Base-by-base conservation (phyloP, 1,140 invertebrate species). In the Drusus annulatus region DNA sequence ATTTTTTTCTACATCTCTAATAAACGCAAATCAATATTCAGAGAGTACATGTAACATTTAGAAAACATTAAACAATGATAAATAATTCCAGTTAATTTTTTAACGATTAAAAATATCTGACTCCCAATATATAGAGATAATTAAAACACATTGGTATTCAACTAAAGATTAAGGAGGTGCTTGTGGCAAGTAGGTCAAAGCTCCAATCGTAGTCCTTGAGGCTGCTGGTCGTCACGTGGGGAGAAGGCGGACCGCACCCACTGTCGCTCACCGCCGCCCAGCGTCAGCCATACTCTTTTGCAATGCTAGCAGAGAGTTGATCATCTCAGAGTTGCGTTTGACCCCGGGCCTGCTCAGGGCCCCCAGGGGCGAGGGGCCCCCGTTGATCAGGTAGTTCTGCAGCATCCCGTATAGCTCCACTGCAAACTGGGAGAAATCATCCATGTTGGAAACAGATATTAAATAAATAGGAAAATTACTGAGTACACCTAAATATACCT, bases 241-340 rank as follows among this genome's bases (percentile, higher is more conserved):
- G 17, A 1, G 17, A 19, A 19, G 3, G 54, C n/a, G 10, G 4
- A 56, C 4, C 0, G 54, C n/a, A 56, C 25, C 25, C 25, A 2
- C 2, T 2, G 25, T 5, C 8, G 56, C 6, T 60, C 15, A 60
- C 56, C 56, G 56, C 3, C 91, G 91, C 69, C 94, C 94, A n/a
- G 92, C 93, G 79, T 93, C 93, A 80, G 93, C 92, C 90, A 94
- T 92, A 77, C 92, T 93, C 36, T 45, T 45, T 2, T 45, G 94
- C 45, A 94, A 84, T 21, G 93, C 92, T 0, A 95, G 85, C 1
- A 95, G 86, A 1, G 93, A 93, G 84, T 95, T 95, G 76, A 95
- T 95, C 5, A 95, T 86, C 83, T 95, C 94, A 0, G 93, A 94
- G 84, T 94, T 95, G 7, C 94, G 90, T 85, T 95, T 95, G 0